Conservation (phyloP, 2,888 invertebrate species). For the Leptarthrus brevirostris region DNA sequence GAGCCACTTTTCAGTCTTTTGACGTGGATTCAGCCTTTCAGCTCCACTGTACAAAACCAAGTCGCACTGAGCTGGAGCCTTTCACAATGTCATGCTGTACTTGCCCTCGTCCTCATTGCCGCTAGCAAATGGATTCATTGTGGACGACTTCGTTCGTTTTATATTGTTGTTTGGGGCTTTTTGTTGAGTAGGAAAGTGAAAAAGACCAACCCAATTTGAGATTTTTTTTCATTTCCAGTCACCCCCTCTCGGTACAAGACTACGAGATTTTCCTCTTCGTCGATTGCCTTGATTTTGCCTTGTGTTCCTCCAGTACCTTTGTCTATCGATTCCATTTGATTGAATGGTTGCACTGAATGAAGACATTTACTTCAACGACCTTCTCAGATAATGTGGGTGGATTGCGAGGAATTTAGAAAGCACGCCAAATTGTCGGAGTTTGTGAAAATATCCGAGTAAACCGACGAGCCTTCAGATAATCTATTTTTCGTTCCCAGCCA, state of each 20-base stretch:
- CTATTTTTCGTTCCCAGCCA: constrained; percentile 18
- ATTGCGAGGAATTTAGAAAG: neutral
- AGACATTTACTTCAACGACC: constrained; percentile 43
- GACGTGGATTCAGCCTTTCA: constrained; percentile 30
- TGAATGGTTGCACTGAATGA: constrained; percentile 40
- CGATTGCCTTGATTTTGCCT: constrained; percentile 20
- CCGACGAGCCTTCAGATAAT: constrained; percentile 25
- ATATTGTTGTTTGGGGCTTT: constrained; percentile 7
- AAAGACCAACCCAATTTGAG: constrained; percentile 4
- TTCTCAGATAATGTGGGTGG: neutral
- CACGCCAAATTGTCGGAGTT: neutral
- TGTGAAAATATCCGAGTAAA: neutral
- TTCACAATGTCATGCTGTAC: constrained; percentile 22
- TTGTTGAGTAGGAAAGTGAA: neutral
- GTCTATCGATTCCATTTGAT: constrained; percentile 44
- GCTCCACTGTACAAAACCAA: neutral
- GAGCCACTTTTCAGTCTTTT: constrained; percentile 46
- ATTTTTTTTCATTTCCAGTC: neutral
- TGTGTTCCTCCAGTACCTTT: constrained; percentile 12
- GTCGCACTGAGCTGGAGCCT: neutral
- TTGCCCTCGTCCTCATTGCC: constrained; percentile 7
- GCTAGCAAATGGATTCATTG: constrained; percentile 40
- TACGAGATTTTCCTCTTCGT: constrained; percentile 7
- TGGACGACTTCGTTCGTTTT: constrained; percentile 31
- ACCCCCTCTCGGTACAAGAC: neutral